Evolutionary conservation across 2,113 vertebrate species (phyloP).

Genomic region (Chionodraco myersi): DNA sequence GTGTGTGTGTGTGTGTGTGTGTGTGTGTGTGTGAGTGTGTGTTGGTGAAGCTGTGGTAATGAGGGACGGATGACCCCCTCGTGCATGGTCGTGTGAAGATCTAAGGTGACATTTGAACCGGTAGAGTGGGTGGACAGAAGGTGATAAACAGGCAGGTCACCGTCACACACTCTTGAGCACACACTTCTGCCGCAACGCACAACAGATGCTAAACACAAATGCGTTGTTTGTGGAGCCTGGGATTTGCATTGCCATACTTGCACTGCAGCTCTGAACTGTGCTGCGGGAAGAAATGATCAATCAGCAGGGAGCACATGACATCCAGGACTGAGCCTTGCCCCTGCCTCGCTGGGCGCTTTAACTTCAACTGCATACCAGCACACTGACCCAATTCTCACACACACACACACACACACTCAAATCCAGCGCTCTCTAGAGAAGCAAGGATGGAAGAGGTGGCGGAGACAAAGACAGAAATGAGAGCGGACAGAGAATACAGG

Average conservation of each 20-base stretch:
- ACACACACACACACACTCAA: background rate
- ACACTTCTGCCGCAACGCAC: constrained; percentile 4
- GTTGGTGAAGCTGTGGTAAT: constrained; percentile 8
- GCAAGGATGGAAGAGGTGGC: constrained; percentile 17
- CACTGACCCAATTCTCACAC: constrained; percentile 74
- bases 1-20: background rate
- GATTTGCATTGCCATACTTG: no score
- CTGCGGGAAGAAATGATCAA: constrained; percentile 8
- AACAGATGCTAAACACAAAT: constrained; percentile 4
- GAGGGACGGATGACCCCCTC: constrained; percentile 19
- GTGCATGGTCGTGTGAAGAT: constrained; percentile 23
- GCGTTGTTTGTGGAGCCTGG: background rate
- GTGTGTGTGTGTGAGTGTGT: background rate
- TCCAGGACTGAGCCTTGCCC: constrained; percentile 26
- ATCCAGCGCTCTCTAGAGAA: constrained; percentile 20
- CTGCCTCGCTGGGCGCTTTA: constrained; percentile 25
- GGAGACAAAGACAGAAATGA: constrained; percentile 18
- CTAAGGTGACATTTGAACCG: constrained; percentile 54
- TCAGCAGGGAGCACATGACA: constrained; percentile 57
- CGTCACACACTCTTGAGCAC: background rate
- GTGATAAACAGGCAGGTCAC: constrained; percentile 20
- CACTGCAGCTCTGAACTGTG: background rate
- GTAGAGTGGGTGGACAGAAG: background rate
- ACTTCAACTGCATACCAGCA: constrained; percentile 60
- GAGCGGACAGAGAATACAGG: background rate